These are phyloP conservation scores for Callinectes sapidus DNA, from an alignment of 2,888 invertebrate genomes.

Conservation along the genomic window DNA sequence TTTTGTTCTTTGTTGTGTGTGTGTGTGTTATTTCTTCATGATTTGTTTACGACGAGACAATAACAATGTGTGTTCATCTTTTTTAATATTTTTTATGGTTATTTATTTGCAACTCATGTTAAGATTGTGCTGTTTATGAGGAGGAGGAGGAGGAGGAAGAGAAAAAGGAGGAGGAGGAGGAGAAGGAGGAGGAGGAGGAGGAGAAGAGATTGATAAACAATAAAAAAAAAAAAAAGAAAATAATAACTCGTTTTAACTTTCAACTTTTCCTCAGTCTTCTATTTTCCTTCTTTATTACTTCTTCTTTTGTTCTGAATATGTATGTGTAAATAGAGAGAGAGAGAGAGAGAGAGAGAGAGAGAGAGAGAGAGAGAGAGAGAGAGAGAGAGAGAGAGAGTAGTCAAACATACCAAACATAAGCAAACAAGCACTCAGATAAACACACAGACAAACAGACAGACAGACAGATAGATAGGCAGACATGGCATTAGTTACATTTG, in stretches of 20 bases:
- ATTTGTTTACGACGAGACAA: neutral
- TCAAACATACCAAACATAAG: neutral
- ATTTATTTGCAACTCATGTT: neutral
- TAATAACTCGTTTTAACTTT: neutral
- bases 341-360: conserved; percentile 1
- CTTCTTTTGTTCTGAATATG: neutral
- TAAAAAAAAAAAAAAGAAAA: neutral
- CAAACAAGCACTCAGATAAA: neutral
- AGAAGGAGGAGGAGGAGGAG: no score
- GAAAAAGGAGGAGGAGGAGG: no score
- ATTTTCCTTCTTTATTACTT: neutral
- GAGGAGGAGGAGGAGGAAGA: no score
- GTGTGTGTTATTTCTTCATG: neutral
- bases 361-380: conserved; percentile 1
- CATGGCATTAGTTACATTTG: neutral
- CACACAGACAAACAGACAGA: neutral
- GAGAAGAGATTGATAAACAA: neutral
- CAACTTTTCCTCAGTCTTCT: neutral
- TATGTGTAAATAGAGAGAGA: neutral
- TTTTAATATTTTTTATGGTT: neutral
- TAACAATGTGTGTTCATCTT: neutral
- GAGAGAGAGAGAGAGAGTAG: neutral
- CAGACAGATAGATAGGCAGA: neutral
- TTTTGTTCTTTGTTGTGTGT: neutral
- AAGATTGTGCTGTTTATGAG: neutral